phyloP scores from a whole-genome alignment of 2,888 invertebrate species.

The Zygothrica quintamaculata region DNA sequence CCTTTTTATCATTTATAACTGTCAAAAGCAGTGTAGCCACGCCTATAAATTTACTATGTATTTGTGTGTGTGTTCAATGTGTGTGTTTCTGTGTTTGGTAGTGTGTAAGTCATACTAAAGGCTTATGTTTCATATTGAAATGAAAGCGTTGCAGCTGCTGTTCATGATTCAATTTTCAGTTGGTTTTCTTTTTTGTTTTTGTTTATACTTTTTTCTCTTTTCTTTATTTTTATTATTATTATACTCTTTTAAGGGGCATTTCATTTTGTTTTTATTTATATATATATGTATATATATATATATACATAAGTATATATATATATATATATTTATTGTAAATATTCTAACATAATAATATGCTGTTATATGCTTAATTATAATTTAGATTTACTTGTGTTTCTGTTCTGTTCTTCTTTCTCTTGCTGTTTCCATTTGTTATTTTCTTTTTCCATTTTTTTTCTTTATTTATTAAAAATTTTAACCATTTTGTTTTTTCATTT shows the following conservation, averaged over 20 bases:
- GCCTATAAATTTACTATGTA: conserved; percentile 10
- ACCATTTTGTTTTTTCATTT: conserved; percentile 59
- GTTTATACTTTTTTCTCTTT: conserved; percentile 30
- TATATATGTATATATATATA: conserved; percentile 65
- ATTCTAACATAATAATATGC: conserved; percentile 74
- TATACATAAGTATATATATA: conserved; percentile 68
- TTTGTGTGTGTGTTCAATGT: conserved; percentile 18
- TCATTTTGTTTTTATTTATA: conserved; percentile 21
- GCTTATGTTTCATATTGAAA: conserved; percentile 65
- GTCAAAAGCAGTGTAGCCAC: conserved; percentile 34
- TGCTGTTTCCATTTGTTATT: conserved; percentile 33
- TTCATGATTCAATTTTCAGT: too few relatives aligned
- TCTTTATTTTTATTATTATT: conserved; percentile 50
- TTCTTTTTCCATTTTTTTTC: too few relatives aligned
- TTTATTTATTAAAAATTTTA: conserved; percentile 70
- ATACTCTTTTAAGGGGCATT: conserved; percentile 44
- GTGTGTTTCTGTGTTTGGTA: conserved; percentile 28
- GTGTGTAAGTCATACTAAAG: conserved; percentile 69
- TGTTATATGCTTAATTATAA: conserved; percentile 71
- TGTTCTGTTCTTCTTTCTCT: conserved; percentile 5
- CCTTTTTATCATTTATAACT: conserved; percentile 50
- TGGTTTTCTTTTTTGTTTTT: conserved; percentile 23
- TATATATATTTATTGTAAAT: conserved; percentile 61
- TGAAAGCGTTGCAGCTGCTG: conserved; percentile 46
- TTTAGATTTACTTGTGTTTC: conserved; percentile 51